phyloP scores from a whole-genome alignment of 1,140 invertebrate genomes.

The Xylocopa sonorina region DNA sequence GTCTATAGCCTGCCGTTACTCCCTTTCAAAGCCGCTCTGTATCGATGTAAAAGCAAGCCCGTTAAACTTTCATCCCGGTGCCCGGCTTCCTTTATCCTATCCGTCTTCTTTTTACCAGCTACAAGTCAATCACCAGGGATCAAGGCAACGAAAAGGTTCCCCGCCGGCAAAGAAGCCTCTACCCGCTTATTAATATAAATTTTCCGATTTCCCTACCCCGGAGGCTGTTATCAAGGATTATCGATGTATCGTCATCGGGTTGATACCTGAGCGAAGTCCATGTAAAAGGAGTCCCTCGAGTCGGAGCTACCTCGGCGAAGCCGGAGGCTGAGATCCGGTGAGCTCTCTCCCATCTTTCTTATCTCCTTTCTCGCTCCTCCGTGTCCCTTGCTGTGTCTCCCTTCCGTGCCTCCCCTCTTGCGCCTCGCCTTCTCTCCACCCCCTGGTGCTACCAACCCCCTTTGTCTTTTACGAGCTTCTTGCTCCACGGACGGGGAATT shows the following conservation, averaged over 20 bases:
- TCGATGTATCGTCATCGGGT: neutral
- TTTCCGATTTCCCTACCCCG: neutral
- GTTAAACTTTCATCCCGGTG: neutral
- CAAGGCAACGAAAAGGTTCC: neutral
- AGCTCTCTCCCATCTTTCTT: slow-evolving; percentile 88
- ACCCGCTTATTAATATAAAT: slow-evolving; percentile 2
- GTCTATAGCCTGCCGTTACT: neutral
- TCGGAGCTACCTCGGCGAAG: slow-evolving; percentile 91
- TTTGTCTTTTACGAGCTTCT: slow-evolving; percentile 71
- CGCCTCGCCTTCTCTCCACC: slow-evolving; percentile 50
- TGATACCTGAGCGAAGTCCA: slow-evolving; percentile 89
- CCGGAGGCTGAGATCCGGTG: slow-evolving; percentile 91
- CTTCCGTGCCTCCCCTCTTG: slow-evolving; percentile 12
- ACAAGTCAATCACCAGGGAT: neutral
- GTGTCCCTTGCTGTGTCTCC: slow-evolving; percentile 31
- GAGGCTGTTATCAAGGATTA: slow-evolving; percentile 14
- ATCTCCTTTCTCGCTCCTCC: slow-evolving; percentile 59
- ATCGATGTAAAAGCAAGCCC: neutral
- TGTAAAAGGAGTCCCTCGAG: slow-evolving; percentile 93
- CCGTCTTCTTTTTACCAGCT: neutral
- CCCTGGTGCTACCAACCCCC: slow-evolving; percentile 59
- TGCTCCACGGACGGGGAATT: slow-evolving; percentile 71
- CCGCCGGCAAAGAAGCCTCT: neutral
- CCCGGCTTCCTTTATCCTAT: neutral
- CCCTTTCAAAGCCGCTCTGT: neutral